phyloP scores from a whole-genome alignment of 1,140 invertebrate species.

The Lysiphlebus fabarum region DNA sequence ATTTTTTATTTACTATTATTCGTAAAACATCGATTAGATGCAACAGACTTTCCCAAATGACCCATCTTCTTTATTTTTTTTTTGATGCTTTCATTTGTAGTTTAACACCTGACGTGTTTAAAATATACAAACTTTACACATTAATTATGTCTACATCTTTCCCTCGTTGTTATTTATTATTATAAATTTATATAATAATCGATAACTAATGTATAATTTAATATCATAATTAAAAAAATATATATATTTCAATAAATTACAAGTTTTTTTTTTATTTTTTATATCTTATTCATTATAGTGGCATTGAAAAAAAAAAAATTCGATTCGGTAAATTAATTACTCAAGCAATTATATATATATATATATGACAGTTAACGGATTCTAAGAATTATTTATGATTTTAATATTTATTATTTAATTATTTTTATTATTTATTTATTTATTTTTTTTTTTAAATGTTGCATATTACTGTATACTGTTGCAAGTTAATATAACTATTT shows the following conservation, averaged over 20 bases:
- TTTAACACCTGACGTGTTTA: conserved; percentile 4
- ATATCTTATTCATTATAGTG: too few species aligned
- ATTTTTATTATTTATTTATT: too few species aligned
- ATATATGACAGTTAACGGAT: too few species aligned
- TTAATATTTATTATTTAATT: too few species aligned
- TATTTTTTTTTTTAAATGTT: conserved; percentile 6
- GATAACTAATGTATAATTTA: conserved; percentile 6
- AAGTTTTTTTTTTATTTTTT: conserved; percentile 18
- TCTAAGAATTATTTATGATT: too few species aligned
- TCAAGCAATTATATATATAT: too few species aligned
- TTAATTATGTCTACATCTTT: background rate
- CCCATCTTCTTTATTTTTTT: background rate
- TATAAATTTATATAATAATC: conserved; percentile 2
- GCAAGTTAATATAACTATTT: conserved; percentile 28
- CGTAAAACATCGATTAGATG: conserved; percentile 5
- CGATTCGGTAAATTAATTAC: too few species aligned
- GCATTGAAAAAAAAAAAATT: too few species aligned
- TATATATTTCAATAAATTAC: conserved; percentile 27
- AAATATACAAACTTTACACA: too few species aligned
- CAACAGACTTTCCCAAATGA: conserved; percentile 7
- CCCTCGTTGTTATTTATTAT: background rate
- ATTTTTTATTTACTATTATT: too few species aligned
- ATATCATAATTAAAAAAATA: conserved; percentile 39
- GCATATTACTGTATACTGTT: conserved; percentile 16
- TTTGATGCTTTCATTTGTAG: conserved; percentile 4